phyloP scores from a whole-genome alignment of 1,140 invertebrate genomes.

The Psilanteris sp. region DNA sequence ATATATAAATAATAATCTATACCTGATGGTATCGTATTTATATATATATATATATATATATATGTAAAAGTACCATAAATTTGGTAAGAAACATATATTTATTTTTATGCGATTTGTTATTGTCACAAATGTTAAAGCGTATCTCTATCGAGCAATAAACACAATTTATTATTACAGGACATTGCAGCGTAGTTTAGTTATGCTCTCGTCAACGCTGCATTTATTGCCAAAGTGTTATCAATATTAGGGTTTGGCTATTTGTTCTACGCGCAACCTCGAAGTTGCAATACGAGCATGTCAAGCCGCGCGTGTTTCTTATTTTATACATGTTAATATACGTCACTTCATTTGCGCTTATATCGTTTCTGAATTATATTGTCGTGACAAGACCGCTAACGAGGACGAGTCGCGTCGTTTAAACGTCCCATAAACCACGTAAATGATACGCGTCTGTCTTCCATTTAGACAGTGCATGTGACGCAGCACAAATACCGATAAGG shows the following conservation, averaged over 20 bases:
- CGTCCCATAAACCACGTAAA: constrained; percentile 33
- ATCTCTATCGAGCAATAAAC: not conserved
- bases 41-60: too few relatives aligned
- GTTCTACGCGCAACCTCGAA: not conserved
- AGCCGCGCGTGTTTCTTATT: constrained; percentile 9
- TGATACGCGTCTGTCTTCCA: constrained; percentile 15
- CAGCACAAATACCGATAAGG: constrained; percentile 2
- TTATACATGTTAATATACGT: constrained; percentile 31
- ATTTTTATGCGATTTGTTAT: too few relatives aligned
- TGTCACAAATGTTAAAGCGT: too few relatives aligned
- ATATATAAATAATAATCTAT: too few relatives aligned
- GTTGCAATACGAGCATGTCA: not conserved
- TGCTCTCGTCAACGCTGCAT: not conserved
- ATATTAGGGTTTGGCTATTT: constrained; percentile 7
- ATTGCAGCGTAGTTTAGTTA: not conserved
- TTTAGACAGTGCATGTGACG: not conserved
- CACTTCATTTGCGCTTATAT: constrained; percentile 17
- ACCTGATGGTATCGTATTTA: too few relatives aligned
- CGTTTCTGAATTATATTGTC: constrained; percentile 39
- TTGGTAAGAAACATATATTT: too few relatives aligned
- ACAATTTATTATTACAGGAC: too few relatives aligned
- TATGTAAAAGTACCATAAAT: too few relatives aligned
- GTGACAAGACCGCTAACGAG: constrained; percentile 49
- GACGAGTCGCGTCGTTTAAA: constrained; percentile 15
- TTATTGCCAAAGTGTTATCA: constrained; percentile 12